Evolutionary conservation across 2,888 invertebrate genomes (phyloP).

Genomic region (Matsumyia berberina): DNA sequence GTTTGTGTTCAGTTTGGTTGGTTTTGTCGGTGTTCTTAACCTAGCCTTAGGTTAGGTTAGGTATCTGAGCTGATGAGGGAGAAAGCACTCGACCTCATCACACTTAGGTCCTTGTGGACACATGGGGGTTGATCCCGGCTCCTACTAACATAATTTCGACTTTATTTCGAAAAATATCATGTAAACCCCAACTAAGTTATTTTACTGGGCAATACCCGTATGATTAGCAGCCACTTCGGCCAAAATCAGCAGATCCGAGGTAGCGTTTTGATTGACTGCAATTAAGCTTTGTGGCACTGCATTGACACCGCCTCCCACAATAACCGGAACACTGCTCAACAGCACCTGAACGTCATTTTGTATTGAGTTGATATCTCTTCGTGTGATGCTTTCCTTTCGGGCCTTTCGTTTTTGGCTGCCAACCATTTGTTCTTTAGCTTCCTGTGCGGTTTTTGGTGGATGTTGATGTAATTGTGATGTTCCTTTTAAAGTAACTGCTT

Average conservation of each 20-base stretch:
- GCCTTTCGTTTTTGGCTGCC: constrained; percentile 96
- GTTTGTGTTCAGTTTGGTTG: too few species aligned
- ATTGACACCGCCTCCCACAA: background rate
- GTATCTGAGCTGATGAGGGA: too few species aligned
- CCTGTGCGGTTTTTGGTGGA: constrained; percentile 61
- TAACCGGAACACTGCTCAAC: constrained; percentile 53
- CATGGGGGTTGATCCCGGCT: too few species aligned
- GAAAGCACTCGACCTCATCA: too few species aligned
- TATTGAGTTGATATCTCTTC: constrained; percentile 86
- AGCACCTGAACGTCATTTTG: constrained; percentile 82
- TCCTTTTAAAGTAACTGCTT: constrained; percentile 15
- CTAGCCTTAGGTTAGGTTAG: too few species aligned
- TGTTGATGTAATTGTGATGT: constrained; percentile 33
- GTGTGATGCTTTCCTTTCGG: constrained; percentile 92
- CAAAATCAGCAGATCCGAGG: constrained; percentile 83
- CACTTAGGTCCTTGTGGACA: too few species aligned
- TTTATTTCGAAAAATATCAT: constrained; percentile 15
- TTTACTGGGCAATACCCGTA: constrained; percentile 79
- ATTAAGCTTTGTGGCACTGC: constrained; percentile 34
- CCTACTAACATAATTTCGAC: constrained; percentile 25
- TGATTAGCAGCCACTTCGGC: constrained; percentile 84
- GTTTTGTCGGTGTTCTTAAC: too few species aligned
- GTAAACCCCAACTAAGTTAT: background rate
- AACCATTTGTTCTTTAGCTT: constrained; percentile 84
- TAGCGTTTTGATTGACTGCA: constrained; percentile 77